Percentiles rank a stretch among this genome's conserved stretches.
These are phyloP conservation scores for Papilio glaucus DNA, from an alignment of 1,140 invertebrate genomes.

Conservation along the genomic window DNA sequence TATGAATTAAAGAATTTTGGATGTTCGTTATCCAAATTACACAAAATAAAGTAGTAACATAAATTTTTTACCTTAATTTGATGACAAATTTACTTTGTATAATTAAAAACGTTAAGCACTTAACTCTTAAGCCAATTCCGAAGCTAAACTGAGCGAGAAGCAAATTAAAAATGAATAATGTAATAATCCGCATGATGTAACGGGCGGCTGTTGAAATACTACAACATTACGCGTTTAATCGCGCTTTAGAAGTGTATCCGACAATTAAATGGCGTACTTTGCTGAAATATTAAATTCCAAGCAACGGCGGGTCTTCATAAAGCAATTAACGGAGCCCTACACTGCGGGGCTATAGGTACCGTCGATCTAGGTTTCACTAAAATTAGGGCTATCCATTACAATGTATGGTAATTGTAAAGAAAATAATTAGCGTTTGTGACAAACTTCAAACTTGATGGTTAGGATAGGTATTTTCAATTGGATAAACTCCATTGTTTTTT, in stretches of 20 bases:
- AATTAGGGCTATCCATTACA: neutral
- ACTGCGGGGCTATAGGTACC: neutral
- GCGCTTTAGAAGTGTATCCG: constrained; percentile 17
- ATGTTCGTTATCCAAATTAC: too few relatives aligned
- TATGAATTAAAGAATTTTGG: too few relatives aligned
- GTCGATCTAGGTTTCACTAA: neutral
- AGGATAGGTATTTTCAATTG: too few relatives aligned
- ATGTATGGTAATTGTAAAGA: neutral
- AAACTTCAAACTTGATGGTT: too few relatives aligned
- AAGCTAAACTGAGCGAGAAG: neutral
- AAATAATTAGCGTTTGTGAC: neutral
- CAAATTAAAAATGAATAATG: constrained; percentile 10
- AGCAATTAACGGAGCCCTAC: neutral
- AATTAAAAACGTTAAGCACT: constrained; percentile 6
- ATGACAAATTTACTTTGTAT: neutral
- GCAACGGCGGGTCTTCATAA: neutral
- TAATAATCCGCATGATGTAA: constrained; percentile 20
- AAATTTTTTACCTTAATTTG: neutral
- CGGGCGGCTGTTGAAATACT: neutral
- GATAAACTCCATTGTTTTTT: too few relatives aligned
- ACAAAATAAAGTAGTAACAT: neutral
- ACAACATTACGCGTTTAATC: constrained; percentile 13
- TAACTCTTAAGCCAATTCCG: neutral
- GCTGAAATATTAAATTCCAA: constrained; percentile 14
- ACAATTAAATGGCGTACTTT: constrained; percentile 12